Conservation (phyloP, 2,888 invertebrate genomes). For the Cotesia congregata region DNA sequence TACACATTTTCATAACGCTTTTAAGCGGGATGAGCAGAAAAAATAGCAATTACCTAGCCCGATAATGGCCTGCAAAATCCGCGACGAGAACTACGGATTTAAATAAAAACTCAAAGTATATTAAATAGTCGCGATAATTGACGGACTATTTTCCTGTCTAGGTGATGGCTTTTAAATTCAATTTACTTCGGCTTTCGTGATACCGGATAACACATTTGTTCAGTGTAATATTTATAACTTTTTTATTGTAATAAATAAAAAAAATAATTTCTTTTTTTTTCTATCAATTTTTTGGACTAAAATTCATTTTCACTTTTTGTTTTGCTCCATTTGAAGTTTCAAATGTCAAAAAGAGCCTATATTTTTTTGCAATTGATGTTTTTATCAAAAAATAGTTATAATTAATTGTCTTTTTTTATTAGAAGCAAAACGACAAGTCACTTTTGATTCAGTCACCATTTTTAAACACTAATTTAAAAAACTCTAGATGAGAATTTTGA, state of each 20-base stretch:
- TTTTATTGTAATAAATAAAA: neutral
- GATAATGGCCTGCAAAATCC: neutral
- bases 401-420: too few species aligned
- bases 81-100: neutral
- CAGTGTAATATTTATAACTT: neutral
- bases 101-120: constrained; percentile 38
- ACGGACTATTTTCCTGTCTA: neutral
- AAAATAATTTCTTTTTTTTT: neutral
- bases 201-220: neutral
- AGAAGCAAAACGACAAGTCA: too few species aligned
- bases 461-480: too few species aligned
- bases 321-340: too few species aligned
- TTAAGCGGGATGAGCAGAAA: neutral
- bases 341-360: too few species aligned
- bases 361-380: too few species aligned
- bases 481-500: too few species aligned
- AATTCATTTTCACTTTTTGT: too few species aligned
- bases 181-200: neutral
- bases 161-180: neutral
- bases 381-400: too few species aligned
- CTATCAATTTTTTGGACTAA: too few species aligned
- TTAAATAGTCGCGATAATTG: neutral
- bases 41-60: neutral
- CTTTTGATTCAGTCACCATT: too few species aligned
- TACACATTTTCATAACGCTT: neutral